A percentile compares a stretch with the other conserved stretches of the same genome.
phyloP scores from a whole-genome alignment of 1,140 invertebrate genomes.

The Gonioctena quinquepunctata region DNA sequence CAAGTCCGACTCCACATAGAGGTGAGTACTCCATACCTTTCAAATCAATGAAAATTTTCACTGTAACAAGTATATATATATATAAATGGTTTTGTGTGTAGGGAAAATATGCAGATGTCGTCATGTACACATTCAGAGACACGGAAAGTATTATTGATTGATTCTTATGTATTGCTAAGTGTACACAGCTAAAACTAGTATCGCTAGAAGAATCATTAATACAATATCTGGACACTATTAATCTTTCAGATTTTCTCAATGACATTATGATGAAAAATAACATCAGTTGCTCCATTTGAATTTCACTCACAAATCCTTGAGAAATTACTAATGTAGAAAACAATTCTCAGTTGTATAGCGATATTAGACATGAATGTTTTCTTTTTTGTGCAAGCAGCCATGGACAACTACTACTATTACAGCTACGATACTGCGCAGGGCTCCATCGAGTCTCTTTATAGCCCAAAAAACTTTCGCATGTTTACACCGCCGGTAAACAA shows the following conservation, averaged over 20 bases:
- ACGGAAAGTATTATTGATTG: not conserved
- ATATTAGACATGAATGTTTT: constrained; percentile 11
- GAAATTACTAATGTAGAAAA: too few species aligned
- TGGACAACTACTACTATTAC: constrained; percentile 42
- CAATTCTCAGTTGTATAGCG: too few species aligned
- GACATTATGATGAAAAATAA: too few species aligned
- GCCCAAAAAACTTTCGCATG: constrained; percentile 28
- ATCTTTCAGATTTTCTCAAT: too few species aligned
- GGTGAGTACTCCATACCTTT: constrained; percentile 62
- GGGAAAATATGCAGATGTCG: not conserved
- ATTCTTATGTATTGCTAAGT: not conserved
- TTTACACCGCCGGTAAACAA: constrained; percentile 47
- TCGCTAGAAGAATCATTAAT: too few species aligned
- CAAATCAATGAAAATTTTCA: not conserved
- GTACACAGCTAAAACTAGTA: too few species aligned
- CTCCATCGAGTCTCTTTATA: constrained; percentile 48
- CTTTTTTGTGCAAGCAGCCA: constrained; percentile 50
- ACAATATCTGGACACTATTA: too few species aligned
- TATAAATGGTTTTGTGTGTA: not conserved
- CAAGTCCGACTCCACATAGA: constrained; percentile 81
- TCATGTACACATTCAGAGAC: not conserved
- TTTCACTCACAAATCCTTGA: too few species aligned
- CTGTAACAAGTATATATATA: not conserved
- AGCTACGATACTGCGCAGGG: constrained; percentile 35
- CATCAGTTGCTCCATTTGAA: too few species aligned